phyloP scores from a whole-genome alignment of 2,888 invertebrate genomes.

The Chrysina gloriosa region DNA sequence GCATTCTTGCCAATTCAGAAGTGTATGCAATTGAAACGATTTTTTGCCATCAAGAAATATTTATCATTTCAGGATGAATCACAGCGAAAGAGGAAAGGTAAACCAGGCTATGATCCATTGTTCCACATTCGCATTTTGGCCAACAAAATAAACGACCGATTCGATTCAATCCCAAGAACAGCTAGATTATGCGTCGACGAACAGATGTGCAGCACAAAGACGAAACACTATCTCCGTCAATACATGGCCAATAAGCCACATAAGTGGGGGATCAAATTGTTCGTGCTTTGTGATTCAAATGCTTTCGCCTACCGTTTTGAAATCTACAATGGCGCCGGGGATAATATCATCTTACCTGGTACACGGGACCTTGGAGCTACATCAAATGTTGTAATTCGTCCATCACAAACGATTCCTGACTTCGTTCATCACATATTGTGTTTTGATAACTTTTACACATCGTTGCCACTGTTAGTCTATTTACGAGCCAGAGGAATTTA shows the following conservation, averaged over 20 bases:
- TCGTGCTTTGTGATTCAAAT: conserved; percentile 49
- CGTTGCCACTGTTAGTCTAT: too few species aligned
- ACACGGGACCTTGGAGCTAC: conserved; percentile 52
- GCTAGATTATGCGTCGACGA: conserved; percentile 48
- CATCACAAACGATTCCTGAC: too few species aligned
- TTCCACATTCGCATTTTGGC: conserved; percentile 6
- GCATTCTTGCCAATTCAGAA: too few species aligned
- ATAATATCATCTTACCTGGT: conserved; percentile 50
- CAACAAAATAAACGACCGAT: conserved; percentile 6
- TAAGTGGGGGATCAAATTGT: conserved; percentile 51
- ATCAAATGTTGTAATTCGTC: too few species aligned
- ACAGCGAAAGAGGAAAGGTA: too few species aligned
- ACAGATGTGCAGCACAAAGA: conserved; percentile 51
- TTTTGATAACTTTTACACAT: too few species aligned
- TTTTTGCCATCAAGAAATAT: too few species aligned
- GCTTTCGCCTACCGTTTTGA: conserved; percentile 50
- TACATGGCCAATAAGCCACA: conserved; percentile 53
- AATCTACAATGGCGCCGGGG: conserved; percentile 57
- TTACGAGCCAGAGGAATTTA: too few species aligned
- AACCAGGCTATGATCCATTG: conserved; percentile 1
- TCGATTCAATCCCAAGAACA: neutral
- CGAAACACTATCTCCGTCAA: conserved; percentile 48
- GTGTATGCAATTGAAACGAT: too few species aligned
- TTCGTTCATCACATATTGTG: too few species aligned
- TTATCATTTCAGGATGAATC: too few species aligned